These are phyloP conservation scores for Stomorhina lunata DNA, from an alignment of 2,888 invertebrate genomes.

Conservation along the genomic window DNA sequence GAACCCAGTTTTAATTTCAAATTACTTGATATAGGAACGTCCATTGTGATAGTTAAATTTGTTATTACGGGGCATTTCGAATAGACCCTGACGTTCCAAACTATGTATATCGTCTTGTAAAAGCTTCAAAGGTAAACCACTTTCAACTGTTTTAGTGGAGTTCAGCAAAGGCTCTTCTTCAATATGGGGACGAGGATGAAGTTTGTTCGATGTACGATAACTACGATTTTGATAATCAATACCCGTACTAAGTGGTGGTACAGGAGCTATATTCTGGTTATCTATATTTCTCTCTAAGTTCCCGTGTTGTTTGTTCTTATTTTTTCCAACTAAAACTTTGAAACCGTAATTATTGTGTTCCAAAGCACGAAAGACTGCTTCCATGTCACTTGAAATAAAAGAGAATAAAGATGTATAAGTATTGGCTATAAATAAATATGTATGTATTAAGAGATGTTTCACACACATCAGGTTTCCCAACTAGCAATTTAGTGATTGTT, in stretches of 20 bases:
- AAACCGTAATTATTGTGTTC: slow-evolving; percentile 69
- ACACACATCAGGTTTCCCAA: no score
- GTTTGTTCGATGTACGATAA: slow-evolving; percentile 68
- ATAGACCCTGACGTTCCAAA: slow-evolving; percentile 70
- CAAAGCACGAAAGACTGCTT: slow-evolving; percentile 68
- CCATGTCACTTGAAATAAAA: slow-evolving; percentile 68
- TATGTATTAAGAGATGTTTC: no score
- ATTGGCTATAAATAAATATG: no score
- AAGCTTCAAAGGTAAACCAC: slow-evolving; percentile 44
- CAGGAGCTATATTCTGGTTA: not conserved
- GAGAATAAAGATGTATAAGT: not conserved
- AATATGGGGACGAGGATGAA: slow-evolving; percentile 70
- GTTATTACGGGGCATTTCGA: slow-evolving; percentile 53
- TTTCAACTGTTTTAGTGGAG: slow-evolving; percentile 50
- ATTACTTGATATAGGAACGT: slow-evolving; percentile 70
- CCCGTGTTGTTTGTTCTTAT: slow-evolving; percentile 6
- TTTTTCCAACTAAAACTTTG: slow-evolving; percentile 60
- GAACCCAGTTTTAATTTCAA: no score
- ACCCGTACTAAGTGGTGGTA: slow-evolving; percentile 26
- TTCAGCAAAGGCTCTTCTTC: slow-evolving; percentile 37
- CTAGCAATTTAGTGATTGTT: no score
- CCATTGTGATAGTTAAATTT: slow-evolving; percentile 71
- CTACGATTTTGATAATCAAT: slow-evolving; percentile 69
- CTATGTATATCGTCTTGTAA: slow-evolving; percentile 71
- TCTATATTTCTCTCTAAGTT: not conserved